Evolutionary conservation across 2,888 invertebrate species (phyloP), one percentile per base, ranked within the genome.

Genomic region (Trissonchulus latispiculum): DNA sequence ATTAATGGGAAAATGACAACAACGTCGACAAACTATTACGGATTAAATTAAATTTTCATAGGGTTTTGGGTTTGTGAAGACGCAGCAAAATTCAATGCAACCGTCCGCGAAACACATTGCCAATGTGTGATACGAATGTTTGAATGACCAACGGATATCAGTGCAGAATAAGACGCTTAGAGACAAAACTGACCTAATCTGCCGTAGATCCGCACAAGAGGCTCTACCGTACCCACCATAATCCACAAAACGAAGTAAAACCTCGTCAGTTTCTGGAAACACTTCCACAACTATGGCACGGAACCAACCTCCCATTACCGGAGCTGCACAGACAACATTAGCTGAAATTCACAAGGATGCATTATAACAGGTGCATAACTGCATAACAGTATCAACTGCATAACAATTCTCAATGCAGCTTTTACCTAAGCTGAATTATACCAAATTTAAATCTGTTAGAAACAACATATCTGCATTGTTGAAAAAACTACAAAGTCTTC

Each of bases 191-290:
- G 72, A 84, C 84, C 85, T 89, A 78, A 99, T 95, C 86, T 96
- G 95, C 82, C 92, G 89, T 82, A 97, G 88, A 77, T 89, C 88
- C 73, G 88, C 87, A 78, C 90, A 90, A 79, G 89, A 89, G 73
- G 95, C 88, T 75, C 88, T 88, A 81, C 90, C 89, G 84, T 91
- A 97, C 71, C 97, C 97, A 70, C 99, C 99, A 81, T 93, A 93
- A 86, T 99, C 99, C 71, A 97, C 89, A 83, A 93, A 90, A 85
- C 91, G 91, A 73, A 95, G 90, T 77, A 92, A 88, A 78, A 91
- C 90, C 62, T 88, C 88, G 74, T 86, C 85, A 79, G 89, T 88
- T 0, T 83, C 82, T 35, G 78, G 78, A 76, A 88, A 88, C 76
- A 90, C 89, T 59, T 89, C 87, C 75, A 90, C 87, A 71, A 94